Evolutionary conservation across 1,140 invertebrate genomes (phyloP), one percentile per base, ranked within the genome.

Genomic region (Asbolus verrucosus): DNA sequence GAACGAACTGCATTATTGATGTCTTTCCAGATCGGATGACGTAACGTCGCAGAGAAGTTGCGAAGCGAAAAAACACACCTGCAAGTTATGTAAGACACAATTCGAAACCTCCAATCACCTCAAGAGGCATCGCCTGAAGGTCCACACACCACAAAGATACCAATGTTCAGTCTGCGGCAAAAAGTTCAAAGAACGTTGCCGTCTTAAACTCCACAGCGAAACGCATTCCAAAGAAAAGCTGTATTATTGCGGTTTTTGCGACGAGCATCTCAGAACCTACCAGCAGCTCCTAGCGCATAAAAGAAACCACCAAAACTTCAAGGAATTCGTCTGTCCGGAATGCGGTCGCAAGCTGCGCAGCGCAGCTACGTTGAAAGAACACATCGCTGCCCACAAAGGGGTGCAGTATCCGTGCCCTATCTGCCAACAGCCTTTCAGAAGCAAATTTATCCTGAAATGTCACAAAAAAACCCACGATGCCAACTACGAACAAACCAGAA

Each of bases 211-310:
- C 6, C 54, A 60, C 21, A 30, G 14, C 27, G 31, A 18, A 1
- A 16, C 19, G 5, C 54, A 60, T 30, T 60, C 59, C 19, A 0
- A 36, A 21, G 18, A 62, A 41, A 43, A 30, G 38, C 11, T n/a
- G 18, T 46, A 62, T 19, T 30, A 69, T n/a, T 69, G 67, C 59
- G 21, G 14, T 3, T 5, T 69, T 11, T 69, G 67, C 54, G 59
- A 62, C n/a, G 14, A 30, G 2, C 41, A 14, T 19, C 24, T 69
- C 38, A 69, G 38, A n/a, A 69, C 67, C 30, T 19, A 50, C 6
- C 36, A 43, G 6, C 41, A 62, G 13, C 11, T 60, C 13, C 18
- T 16, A 4, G 13, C 14, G 4, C 54, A 60, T 9, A 60, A 33
- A 11, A 31, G 14, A 31, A 30, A 14, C 27, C 19, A 30, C 31